Percentiles rank a stretch among this genome's conserved stretches.
Conservation (phyloP, 2,113 vertebrate genomes). For the Tricholaema leucomelas region DNA sequence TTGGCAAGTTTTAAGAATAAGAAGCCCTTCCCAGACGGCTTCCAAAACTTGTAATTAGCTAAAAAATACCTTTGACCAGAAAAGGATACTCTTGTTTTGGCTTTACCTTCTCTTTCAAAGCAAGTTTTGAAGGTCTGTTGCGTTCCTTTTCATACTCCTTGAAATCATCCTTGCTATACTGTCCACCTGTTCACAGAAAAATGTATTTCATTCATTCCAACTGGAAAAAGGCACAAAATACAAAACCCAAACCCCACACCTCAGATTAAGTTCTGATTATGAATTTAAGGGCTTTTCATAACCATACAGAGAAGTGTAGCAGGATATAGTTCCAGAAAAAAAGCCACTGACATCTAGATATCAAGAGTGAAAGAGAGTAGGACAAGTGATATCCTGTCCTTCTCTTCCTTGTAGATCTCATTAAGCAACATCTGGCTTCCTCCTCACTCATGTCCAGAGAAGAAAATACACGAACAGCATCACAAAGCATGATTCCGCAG, state of each 20-base stretch:
- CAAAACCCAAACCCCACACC: not conserved
- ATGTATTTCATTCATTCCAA: not conserved
- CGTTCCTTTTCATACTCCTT: conserved; percentile 91
- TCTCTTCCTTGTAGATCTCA: not conserved
- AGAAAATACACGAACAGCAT: not conserved
- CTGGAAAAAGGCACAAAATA: not conserved
- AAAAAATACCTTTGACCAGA: not conserved
- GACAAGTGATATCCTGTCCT: not conserved
- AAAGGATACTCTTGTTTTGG: conserved; percentile 96
- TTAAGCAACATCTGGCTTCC: not conserved
- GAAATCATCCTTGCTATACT: conserved; percentile 94
- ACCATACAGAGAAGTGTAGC: not conserved
- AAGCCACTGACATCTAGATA: not conserved
- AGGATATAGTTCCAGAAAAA: not conserved
- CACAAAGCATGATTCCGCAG: not conserved
- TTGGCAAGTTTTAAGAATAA: not conserved
- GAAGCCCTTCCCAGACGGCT: not conserved
- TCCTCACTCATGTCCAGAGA: not conserved
- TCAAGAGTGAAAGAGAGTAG: not conserved
- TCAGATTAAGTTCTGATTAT: not conserved
- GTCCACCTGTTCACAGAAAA: conserved; percentile 82
- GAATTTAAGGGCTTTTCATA: not conserved
- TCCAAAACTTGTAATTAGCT: not conserved
- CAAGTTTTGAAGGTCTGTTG: conserved; percentile 84
- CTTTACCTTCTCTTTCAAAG: conserved; percentile 90